These are phyloP conservation scores for Alaudala cheleensis DNA, from an alignment of 2,113 vertebrate species.

Conservation along the genomic window DNA sequence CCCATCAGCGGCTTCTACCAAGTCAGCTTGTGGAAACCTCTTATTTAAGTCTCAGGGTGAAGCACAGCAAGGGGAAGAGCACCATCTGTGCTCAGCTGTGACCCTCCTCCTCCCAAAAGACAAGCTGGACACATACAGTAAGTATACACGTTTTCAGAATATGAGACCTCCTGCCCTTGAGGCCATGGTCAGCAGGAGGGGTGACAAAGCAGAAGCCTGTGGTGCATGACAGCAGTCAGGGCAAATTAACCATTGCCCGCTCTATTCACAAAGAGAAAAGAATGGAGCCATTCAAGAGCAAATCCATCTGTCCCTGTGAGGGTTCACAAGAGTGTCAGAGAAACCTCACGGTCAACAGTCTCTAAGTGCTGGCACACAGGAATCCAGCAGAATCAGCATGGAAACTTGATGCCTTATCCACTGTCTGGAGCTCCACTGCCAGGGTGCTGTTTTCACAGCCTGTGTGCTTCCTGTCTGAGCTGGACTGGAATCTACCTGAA, in stretches of 20 bases:
- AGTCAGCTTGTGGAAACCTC: not conserved
- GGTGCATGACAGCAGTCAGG: constrained; percentile 29
- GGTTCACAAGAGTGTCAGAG: constrained; percentile 47
- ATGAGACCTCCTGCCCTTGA: constrained; percentile 19
- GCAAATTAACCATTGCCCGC: constrained; percentile 19
- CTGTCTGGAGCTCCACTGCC: not conserved
- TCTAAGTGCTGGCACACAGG: constrained; percentile 7
- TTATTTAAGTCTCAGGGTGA: not conserved
- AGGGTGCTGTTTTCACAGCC: not conserved
- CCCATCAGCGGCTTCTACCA: not conserved
- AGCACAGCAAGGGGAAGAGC: not conserved
- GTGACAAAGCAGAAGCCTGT: constrained; percentile 40
- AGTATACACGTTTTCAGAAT: not conserved
- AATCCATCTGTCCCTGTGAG: constrained; percentile 42
- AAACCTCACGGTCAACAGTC: constrained; percentile 44
- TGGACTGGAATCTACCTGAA: not conserved
- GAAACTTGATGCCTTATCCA: not conserved
- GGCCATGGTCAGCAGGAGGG: constrained; percentile 30
- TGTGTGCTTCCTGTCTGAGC: not conserved
- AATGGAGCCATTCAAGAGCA: constrained; percentile 55
- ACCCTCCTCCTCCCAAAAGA: not conserved
- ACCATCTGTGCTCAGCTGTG: rapidly evolving
- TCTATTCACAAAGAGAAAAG: constrained; percentile 42
- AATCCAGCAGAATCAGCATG: not conserved
- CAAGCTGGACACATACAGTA: constrained; percentile 5